A percentile compares a stretch with the other conserved stretches of the same genome.
Evolutionary conservation across 1,140 invertebrate species (phyloP).

Genomic region (Radopholus similis): DNA sequence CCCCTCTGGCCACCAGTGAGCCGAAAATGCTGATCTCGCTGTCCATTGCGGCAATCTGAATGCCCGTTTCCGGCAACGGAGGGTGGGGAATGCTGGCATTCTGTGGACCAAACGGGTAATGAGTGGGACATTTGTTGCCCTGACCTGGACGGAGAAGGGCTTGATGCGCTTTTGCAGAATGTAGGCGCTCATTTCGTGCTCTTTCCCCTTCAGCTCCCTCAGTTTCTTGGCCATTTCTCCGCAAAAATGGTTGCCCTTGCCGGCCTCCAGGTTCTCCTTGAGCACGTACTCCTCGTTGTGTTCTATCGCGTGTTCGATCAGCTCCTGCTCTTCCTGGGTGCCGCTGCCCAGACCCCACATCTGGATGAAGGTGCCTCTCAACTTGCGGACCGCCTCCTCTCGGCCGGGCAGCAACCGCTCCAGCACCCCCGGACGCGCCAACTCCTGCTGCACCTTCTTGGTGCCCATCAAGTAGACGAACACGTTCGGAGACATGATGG

Average conservation of each 20-base stretch:
- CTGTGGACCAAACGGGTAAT: neutral
- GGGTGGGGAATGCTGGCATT: conserved; percentile 71
- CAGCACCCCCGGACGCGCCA: conserved; percentile 67
- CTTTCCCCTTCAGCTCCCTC: conserved; percentile 67
- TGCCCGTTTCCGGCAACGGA: conserved; percentile 74
- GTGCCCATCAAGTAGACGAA: conserved; percentile 69
- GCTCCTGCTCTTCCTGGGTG: conserved; percentile 31
- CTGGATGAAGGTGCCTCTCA: conserved; percentile 80
- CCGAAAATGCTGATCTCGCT: conserved; percentile 92
- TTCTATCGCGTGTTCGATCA: conserved; percentile 29
- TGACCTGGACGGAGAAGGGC: conserved; percentile 38
- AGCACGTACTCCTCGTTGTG: conserved; percentile 74
- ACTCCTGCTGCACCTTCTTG: conserved; percentile 65
- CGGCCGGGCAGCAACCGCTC: conserved; percentile 67
- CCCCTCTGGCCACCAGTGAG: too few species aligned
- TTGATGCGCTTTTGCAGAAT: conserved; percentile 94
- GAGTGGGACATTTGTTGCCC: conserved; percentile 21
- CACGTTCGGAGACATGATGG: conserved; percentile 88
- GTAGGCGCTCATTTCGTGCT: conserved; percentile 78
- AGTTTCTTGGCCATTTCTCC: conserved; percentile 71
- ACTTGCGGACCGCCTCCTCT: conserved; percentile 63
- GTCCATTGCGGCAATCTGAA: conserved; percentile 70
- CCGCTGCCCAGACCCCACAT: conserved; percentile 76
- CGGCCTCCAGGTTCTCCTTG: conserved; percentile 85
- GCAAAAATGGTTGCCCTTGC: conserved; percentile 82